Evolutionary conservation across 2,888 invertebrate species (phyloP).

Genomic region (Amphipyra berbera): DNA sequence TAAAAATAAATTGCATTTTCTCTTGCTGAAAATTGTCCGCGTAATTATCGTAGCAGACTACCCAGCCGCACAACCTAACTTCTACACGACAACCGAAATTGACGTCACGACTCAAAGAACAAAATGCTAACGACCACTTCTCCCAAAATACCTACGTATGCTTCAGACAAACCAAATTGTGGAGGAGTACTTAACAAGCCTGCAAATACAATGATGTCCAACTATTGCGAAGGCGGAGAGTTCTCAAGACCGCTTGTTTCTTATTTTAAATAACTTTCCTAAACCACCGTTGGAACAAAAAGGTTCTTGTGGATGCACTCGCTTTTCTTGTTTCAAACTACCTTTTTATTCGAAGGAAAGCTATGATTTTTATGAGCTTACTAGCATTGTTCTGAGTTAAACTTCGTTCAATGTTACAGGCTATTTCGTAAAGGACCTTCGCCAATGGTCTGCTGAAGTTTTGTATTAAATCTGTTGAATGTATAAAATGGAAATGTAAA

Average conservation of each 20-base stretch:
- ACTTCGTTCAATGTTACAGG: conserved; percentile 46
- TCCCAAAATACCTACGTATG: conserved; percentile 31
- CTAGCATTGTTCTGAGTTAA: conserved; percentile 41
- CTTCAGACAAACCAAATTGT: conserved; percentile 46
- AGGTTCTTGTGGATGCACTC: conserved; percentile 51
- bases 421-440: conserved; percentile 23
- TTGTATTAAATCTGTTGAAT: conserved; percentile 52
- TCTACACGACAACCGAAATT: background rate
- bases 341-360: conserved; percentile 38
- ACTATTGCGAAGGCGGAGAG: conserved; percentile 42
- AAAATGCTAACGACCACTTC: conserved; percentile 42
- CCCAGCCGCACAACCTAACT: background rate
- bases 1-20: conserved; percentile 4
- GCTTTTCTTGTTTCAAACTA: conserved; percentile 47
- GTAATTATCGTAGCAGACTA: background rate
- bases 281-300: conserved; percentile 57
- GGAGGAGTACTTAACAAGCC: conserved; percentile 57
- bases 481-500: conserved; percentile 19
- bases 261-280: conserved; percentile 63
- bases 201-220: conserved; percentile 63
- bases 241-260: conserved; percentile 55
- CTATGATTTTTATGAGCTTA: conserved; percentile 55
- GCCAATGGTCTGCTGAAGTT: conserved; percentile 20
- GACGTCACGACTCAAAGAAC: conserved; percentile 20
- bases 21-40: conserved; percentile 3